phyloP scores from a whole-genome alignment of 2,113 vertebrate species.

The Microcebus murinus region DNA sequence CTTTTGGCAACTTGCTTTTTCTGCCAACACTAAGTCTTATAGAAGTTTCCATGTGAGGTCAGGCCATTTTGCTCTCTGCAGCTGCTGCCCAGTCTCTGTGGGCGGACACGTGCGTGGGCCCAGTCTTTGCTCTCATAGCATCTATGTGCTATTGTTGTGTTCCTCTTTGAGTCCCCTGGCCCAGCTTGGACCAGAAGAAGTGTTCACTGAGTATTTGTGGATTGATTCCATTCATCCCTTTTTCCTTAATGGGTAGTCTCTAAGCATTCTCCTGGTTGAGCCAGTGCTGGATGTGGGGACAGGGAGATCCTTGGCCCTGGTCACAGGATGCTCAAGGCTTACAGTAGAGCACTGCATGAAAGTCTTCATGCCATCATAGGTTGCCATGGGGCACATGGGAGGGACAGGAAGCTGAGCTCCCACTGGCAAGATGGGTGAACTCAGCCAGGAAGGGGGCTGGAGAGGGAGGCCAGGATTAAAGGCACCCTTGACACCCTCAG shows the following conservation, averaged over 20 bases:
- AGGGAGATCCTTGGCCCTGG: not conserved
- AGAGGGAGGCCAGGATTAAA: not conserved
- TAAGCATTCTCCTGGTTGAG: not conserved
- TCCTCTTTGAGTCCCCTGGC: not conserved
- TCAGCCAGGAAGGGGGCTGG: not conserved
- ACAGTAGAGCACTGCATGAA: not conserved
- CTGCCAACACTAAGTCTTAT: not conserved
- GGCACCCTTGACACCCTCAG: not conserved
- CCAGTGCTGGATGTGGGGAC: not conserved
- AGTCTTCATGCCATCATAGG: not conserved
- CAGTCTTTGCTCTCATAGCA: not conserved
- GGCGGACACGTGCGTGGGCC: not conserved
- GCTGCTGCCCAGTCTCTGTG: not conserved
- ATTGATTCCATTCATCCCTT: not conserved
- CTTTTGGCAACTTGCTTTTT: not conserved
- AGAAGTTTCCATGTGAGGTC: not conserved
- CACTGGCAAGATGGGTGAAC: not conserved
- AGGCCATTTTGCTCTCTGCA: not conserved
- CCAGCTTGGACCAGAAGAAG: not conserved
- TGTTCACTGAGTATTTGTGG: not conserved
- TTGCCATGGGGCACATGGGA: rapidly evolving
- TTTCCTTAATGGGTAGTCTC: not conserved
- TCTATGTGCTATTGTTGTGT: not conserved
- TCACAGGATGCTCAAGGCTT: not conserved
- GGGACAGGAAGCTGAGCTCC: not conserved